These are phyloP conservation scores for Macrostomum lignano DNA, from an alignment of 1,140 invertebrate genomes.

Conservation along the genomic window DNA sequence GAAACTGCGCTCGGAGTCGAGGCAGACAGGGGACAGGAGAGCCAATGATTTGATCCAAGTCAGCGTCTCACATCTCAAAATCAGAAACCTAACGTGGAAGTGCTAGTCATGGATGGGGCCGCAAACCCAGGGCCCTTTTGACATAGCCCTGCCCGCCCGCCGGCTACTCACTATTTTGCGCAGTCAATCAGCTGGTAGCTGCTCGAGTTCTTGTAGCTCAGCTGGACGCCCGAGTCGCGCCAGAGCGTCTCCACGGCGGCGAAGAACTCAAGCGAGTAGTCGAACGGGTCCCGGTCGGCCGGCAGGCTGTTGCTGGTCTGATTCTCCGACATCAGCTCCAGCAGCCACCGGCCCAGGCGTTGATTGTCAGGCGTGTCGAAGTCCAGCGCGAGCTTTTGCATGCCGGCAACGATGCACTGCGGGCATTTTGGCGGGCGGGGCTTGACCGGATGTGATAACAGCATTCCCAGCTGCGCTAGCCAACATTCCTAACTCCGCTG, in stretches of 20 bases:
- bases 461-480: too few relatives aligned
- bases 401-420: too few relatives aligned
- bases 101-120: neutral
- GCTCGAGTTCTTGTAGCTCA: constrained; percentile 79
- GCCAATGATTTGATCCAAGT: neutral
- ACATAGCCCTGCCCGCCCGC: neutral
- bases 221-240: constrained; percentile 71
- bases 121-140: neutral
- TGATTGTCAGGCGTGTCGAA: too few relatives aligned
- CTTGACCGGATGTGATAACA: too few relatives aligned
- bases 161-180: constrained; percentile 79
- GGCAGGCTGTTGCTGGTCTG: too few relatives aligned
- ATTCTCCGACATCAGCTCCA: too few relatives aligned
- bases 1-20: constrained; percentile 12
- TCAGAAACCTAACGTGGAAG: neutral
- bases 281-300: too few relatives aligned
- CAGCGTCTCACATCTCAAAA: neutral
- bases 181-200: constrained; percentile 99
- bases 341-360: too few relatives aligned
- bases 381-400: too few relatives aligned
- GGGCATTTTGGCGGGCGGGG: too few relatives aligned
- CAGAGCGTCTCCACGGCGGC: constrained; percentile 77
- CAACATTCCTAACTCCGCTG: too few relatives aligned
- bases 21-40: neutral
- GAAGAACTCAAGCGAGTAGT: too few relatives aligned